Base-by-base conservation (phyloP, 2,888 invertebrate species). In the Rugalucina vietnamica region DNA sequence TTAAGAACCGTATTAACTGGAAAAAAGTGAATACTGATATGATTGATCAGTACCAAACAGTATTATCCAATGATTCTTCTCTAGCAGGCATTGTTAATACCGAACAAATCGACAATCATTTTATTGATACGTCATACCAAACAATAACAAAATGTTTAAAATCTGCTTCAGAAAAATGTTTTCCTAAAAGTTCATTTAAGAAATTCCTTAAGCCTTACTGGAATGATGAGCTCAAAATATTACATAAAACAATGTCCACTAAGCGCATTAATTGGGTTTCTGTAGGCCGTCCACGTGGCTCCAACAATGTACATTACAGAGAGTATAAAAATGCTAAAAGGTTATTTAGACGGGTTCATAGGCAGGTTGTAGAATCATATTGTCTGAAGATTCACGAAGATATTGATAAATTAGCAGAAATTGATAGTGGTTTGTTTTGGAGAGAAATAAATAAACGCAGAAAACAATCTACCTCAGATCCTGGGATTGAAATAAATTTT, bases 151-250 rank as follows among this genome's bases (percentile, higher is more conserved):
- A 72, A 43, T 24, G 21, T 24, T 24, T 72, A 34, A 27, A 39
- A 72, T 2, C 10, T 27, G 43, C 27, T 24, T 5, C 72, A n/a
- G 72, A 72, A 12, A 43, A 24, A 5, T 72, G 43, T 29, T 43
- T 72, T 24, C 72, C 43, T 8, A 72, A 72, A 43, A 8, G n/a
- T 12, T 43, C 18, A 72, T 72, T 72, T 72, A 72, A 72, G 27
- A 39, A 21, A 18, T 34, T 18, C 43, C 27, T 72, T 34, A 72
- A 72, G 43, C 70, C 70, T 8, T 70, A 70, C n/a, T 70, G 70
- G 70, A 70, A 70, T 36, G n/a, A 70, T 36, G 70, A 72, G 43
- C 36, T 72, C 10, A 34, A 3, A 24, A 21, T 24, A 72, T 34
- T 72, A 27, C 72, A 72, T 24, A n/a, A 39, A 72, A 10, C 39